phyloP scores from a whole-genome alignment of 35 echinoderm and acorn worm species.

The Lytechinus pictus region DNA sequence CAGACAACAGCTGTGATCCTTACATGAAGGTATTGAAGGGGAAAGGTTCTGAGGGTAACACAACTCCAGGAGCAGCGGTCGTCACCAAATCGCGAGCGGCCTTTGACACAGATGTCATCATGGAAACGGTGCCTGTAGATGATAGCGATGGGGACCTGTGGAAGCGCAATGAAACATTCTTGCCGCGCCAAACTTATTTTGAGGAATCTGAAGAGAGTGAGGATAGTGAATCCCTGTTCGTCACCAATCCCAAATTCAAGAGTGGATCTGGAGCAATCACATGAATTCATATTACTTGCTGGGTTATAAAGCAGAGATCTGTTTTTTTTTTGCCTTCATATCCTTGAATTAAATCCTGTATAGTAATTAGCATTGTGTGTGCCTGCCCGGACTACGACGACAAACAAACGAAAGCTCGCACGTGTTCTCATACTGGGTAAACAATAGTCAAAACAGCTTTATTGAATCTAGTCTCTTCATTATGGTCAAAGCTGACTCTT shows the following conservation, averaged over 20 bases:
- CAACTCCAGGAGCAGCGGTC: background rate
- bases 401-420: too few relatives aligned
- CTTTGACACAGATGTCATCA: background rate
- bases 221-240: slow-evolving; percentile 30
- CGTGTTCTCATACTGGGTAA: too few relatives aligned
- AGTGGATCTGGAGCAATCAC: slow-evolving; percentile 7
- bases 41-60: background rate
- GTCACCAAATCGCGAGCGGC: background rate
- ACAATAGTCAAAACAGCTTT: too few relatives aligned
- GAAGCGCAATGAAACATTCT: slow-evolving; percentile 25
- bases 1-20: background rate
- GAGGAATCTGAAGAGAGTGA: slow-evolving; percentile 31
- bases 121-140: background rate
- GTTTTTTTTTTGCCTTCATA: too few relatives aligned
- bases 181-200: slow-evolving; percentile 8
- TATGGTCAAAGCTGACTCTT: too few relatives aligned
- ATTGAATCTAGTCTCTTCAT: too few relatives aligned
- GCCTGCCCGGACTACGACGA: too few relatives aligned
- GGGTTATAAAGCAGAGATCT: too few relatives aligned
- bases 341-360: too few relatives aligned
- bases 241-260: background rate
- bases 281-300: background rate
- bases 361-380: too few relatives aligned
- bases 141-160: background rate
- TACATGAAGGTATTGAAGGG: background rate